Base-by-base conservation (phyloP, 2,113 vertebrate genomes). In the Syngnathus scovelli region DNA sequence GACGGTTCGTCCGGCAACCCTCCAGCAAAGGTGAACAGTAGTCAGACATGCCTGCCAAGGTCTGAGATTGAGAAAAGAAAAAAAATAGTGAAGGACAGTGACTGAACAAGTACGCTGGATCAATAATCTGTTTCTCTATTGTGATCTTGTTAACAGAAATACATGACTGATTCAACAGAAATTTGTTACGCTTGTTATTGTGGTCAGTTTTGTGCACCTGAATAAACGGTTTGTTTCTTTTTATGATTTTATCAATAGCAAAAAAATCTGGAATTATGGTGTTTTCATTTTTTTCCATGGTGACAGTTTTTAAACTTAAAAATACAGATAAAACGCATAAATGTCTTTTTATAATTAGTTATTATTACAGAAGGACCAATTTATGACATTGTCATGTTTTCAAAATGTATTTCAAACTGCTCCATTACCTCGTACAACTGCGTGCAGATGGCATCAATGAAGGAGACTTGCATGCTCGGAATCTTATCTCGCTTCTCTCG, bases 381-480 rank as follows among this genome's bases (percentile, higher is more conserved):
- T 49, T n/a, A 16, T 18, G 5, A 48, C 15, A 5, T 16, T 43
- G 7, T 43, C 1, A 9, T 43, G 11, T 43, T 43, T 43, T 11
- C 11, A 43, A 43, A 9, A 5, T 48, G 3, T 7, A 18, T 18
- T 19, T 48, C 15, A 6, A 48, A 48, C 16, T 16, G 19, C 13
- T 51, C 1, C 43, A 54, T 76, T 92, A 98, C 97, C 97, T 99
- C 94, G 75, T 98, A 99, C 3, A 99, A 89, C 85, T 97, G 93
- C 68, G 92, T 88, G 79, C 97, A 98, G 85, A 99, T 94, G 78
- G 95, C 94, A 56, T 99, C 97, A 70, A 99, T 98, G 83, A 99
- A 99, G 82, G 95, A 95, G 84, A 99, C 96, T 85, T 99, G 97
- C 96, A 98, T 98, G 86, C 94, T 98, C 59, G 97, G 97, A 75